These are phyloP conservation scores for Leptinotarsa undecemlineata DNA, from an alignment of 1,140 invertebrate species.

Conservation along the genomic window DNA sequence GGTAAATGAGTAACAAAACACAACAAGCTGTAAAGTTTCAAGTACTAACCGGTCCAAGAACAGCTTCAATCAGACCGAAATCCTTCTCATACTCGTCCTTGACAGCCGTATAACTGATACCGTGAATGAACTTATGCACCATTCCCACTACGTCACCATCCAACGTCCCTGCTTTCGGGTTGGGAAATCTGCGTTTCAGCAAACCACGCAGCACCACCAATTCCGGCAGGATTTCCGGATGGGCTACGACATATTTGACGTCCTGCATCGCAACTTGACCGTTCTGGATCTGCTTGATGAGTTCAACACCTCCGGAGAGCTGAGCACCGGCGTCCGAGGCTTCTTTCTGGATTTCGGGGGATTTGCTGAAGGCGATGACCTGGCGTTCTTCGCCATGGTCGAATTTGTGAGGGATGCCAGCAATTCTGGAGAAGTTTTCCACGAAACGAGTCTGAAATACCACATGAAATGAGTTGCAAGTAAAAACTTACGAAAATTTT, in stretches of 20 bases:
- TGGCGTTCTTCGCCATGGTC: constrained; percentile 64
- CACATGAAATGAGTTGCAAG: no score
- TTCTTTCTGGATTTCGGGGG: constrained; percentile 59
- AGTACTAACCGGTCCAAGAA: constrained; percentile 68
- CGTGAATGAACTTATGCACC: constrained; percentile 66
- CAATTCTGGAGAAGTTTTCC: constrained; percentile 65
- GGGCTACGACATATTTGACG: constrained; percentile 74
- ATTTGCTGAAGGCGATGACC: constrained; percentile 75
- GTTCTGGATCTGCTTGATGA: constrained; percentile 75
- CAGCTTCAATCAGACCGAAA: constrained; percentile 68
- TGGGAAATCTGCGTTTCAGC: constrained; percentile 77
- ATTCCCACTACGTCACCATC: constrained; percentile 63
- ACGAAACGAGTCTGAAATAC: constrained; percentile 64
- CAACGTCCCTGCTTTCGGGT: constrained; percentile 68
- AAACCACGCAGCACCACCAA: constrained; percentile 72
- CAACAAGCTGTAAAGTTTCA: neutral
- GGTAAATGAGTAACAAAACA: no score
- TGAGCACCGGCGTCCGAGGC: constrained; percentile 71
- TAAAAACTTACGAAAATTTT: no score
- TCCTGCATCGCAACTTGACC: constrained; percentile 70
- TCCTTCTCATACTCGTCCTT: constrained; percentile 69
- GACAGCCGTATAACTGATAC: constrained; percentile 67
- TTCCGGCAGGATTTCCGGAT: constrained; percentile 77
- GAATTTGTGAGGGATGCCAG: constrained; percentile 67
- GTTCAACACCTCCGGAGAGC: constrained; percentile 67